Base-by-base conservation (phyloP, 2,113 vertebrate species). In the Numida meleagris region DNA sequence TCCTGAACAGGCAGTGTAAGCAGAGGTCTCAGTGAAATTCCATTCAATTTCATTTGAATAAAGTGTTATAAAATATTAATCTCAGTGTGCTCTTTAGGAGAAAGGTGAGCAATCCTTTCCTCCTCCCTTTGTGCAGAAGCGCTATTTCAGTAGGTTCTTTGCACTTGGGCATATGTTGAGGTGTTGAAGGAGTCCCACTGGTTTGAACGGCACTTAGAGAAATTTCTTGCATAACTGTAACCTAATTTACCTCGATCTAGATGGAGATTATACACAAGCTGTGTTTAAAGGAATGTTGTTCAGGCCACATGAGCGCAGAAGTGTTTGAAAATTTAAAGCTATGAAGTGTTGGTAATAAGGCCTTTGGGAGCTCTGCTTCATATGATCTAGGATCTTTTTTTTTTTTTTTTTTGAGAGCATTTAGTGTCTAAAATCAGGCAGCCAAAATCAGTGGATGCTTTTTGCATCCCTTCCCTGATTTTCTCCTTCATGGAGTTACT, bases 251-350 rank as follows among this genome's bases (percentile, higher is more conserved):
- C 27, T 82, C 55, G 50, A 46, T 94, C 27, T 83, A 46, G 66
- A 92, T 66, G 57, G 92, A 72, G 82, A 84, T 92, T 87, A 46
- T 93, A 77, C 76, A 92, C 79, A 83, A 73, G 14, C 53, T 61
- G 42, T 46, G 27, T 74, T 95, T 89, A 86, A 94, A 95, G 89
- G 61, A 80, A 59, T 51, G 34, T 89, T 80, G 46, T 80, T 74
- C 83, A 93, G 87, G 78, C 55, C 70, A 51, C 82, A 57, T 63
- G 89, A 83, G 63, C 33, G 1, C 67, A 53, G 50, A 91, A 94
- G 57, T 46, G 42, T 83, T 81, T 86, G 51, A 76, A 93, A 96
- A 93, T 92, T 53, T 89, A 95, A 91, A 88, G 79, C 90, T 95
- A 73, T 86, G 76, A 91, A 77, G 57, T 51, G 72, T 38, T 55